Evolutionary conservation across 2,888 invertebrate species (phyloP), one percentile per base, ranked within the genome.

Genomic region (Portevinia maculata): DNA sequence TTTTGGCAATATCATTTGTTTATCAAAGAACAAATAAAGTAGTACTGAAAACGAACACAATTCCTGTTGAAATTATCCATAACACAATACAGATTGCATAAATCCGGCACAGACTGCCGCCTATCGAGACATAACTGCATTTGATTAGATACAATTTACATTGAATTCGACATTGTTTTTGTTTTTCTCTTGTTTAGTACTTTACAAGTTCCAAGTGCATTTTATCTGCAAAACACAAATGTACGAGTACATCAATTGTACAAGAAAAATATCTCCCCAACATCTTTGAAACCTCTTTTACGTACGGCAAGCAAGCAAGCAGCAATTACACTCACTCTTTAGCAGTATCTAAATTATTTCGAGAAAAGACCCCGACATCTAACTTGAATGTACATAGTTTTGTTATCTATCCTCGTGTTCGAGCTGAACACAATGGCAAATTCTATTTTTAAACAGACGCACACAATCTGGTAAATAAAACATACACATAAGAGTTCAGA

Each of bases 361-460:
- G 39, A 60, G 32, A 24, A 30, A 50, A 60, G 32, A 15, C 34
- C 30, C 48, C 46, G 62, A 64, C 55, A 55, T 74, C 41, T 53
- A 53, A 52, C 32, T 44, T 32, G 41, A 62, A 46, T 67, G n/a
- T n/a, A n/a, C n/a, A 48, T 19, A 30, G 75, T 57, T 60, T 39
- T 57, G 44, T 76, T 70, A 81, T 75, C 79, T 74, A 39, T 24
- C 4, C 34, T 24, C 53, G 13, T 4, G 24, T 24, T 24, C 24
- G 24, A 39, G 57, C 59, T 50, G 32, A 24, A 39, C 37, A 37
- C 75, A 75, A 64, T 70, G 19, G 65, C 75, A 59, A 53, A 76
- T 41, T 71, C 76, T 83, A 83, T 83, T 83, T 76, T 71, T 64
- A 71, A 70, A 59, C 53, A 44, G 44, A 9, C 60, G 9, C 17